phyloP scores from a whole-genome alignment of 2,888 invertebrate species.

The Andrena hattorfiana region DNA sequence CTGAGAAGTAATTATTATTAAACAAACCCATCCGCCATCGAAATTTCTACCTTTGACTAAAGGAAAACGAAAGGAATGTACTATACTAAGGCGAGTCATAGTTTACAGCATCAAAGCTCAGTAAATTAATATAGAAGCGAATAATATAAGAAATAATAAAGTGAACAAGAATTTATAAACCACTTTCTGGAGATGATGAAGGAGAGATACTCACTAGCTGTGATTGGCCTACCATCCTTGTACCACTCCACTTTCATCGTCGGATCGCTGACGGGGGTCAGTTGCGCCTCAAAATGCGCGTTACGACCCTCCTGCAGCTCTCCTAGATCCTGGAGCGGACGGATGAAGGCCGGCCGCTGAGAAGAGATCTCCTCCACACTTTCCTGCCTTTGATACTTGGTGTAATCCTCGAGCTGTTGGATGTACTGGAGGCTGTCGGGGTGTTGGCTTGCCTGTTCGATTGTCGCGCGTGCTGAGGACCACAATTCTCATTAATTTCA shows the following conservation, averaged over 20 bases:
- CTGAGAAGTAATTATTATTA: conserved; percentile 70
- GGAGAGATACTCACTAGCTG: conserved; percentile 90
- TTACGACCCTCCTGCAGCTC: conserved; percentile 96
- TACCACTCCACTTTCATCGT: conserved; percentile 98
- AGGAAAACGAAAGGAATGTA: too few species aligned
- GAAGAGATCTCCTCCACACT: conserved; percentile 92
- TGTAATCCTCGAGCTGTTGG: conserved; percentile 95
- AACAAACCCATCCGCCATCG: not conserved
- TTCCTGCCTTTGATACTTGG: conserved; percentile 94
- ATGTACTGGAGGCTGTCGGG: conserved; percentile 96
- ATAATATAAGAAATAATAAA: too few species aligned
- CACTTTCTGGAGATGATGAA: not conserved
- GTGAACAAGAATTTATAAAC: too few species aligned
- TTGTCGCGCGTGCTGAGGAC: conserved; percentile 89
- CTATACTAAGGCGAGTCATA: too few species aligned
- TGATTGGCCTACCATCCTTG: conserved; percentile 97
- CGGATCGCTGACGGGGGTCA: conserved; percentile 96
- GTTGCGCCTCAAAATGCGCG: conserved; percentile 96
- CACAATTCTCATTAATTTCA: not conserved
- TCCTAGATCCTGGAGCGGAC: conserved; percentile 94
- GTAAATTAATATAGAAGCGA: too few species aligned
- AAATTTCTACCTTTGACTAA: too few species aligned
- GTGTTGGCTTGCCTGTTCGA: conserved; percentile 95
- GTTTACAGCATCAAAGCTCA: too few species aligned
- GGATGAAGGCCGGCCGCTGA: conserved; percentile 95